Percentiles rank a stretch among this genome's conserved stretches.
These are phyloP conservation scores for Aplysina aerophoba DNA, from an alignment of 37 sponge, comb jelly and placozoan species.

Conservation along the genomic window DNA sequence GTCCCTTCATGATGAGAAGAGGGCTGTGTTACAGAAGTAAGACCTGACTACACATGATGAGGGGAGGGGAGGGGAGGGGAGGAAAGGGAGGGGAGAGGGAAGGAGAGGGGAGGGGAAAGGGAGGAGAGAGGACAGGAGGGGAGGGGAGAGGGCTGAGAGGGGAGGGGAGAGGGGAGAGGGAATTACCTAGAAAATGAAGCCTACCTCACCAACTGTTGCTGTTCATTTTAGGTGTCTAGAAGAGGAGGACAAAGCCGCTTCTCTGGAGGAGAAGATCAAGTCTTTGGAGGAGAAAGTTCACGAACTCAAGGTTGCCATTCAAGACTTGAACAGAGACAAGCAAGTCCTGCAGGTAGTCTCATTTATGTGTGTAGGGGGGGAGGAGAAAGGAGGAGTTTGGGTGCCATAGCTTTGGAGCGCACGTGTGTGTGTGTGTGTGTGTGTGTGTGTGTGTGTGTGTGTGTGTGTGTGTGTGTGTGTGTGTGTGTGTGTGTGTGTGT, in stretches of 20 bases:
- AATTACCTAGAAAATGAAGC: too few relatives aligned
- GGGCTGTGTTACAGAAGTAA: slow-evolving; percentile 67
- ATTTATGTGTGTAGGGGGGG: slow-evolving; percentile 25
- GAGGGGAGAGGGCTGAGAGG: too few relatives aligned
- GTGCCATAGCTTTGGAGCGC: too few relatives aligned
- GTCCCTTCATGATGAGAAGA: slow-evolving; percentile 63
- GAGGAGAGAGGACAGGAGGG: too few relatives aligned
- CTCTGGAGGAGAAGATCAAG: slow-evolving; percentile 13
- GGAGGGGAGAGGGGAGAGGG: too few relatives aligned
- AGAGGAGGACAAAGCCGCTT: slow-evolving; percentile 14
- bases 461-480: background rate
- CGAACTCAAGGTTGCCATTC: slow-evolving; percentile 46
- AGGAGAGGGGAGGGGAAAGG: too few relatives aligned
- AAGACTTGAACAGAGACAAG: slow-evolving; percentile 67
- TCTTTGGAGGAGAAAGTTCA: slow-evolving; percentile 10
- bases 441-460: background rate
- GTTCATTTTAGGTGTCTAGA: slow-evolving; percentile 20
- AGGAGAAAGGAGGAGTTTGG: too few relatives aligned
- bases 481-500: background rate
- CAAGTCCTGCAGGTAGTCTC: slow-evolving; percentile 58
- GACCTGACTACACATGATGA: background rate
- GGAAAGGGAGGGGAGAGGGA: too few relatives aligned
- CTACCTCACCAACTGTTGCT: background rate
- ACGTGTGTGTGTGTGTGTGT: too few relatives aligned
- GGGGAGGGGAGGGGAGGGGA: too few relatives aligned